phyloP scores from a whole-genome alignment of 2,888 invertebrate species.

The Drosophila anomelani region DNA sequence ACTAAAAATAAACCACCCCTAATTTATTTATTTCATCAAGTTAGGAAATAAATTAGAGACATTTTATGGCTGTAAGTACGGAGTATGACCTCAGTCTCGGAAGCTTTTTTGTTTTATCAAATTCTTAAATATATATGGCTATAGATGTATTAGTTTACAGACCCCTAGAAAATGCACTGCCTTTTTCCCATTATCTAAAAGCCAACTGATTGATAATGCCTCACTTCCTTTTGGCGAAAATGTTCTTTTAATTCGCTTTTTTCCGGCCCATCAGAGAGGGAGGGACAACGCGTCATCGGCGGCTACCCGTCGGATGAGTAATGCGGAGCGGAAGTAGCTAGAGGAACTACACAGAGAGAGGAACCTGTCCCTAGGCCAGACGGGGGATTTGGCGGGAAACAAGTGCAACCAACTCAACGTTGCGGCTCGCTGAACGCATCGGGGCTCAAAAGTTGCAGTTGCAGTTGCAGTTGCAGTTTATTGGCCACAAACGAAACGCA shows the following conservation, averaged over 20 bases:
- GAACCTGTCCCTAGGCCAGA: slow-evolving; percentile 24
- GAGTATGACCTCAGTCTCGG: background rate
- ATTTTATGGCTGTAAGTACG: background rate
- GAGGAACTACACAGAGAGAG: slow-evolving; percentile 27
- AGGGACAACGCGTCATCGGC: slow-evolving; percentile 67
- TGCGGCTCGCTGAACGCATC: slow-evolving; percentile 72
- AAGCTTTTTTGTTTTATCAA: slow-evolving; percentile 3
- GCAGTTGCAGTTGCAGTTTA: slow-evolving; percentile 75
- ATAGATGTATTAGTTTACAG: slow-evolving; percentile 19
- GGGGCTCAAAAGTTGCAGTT: slow-evolving; percentile 49
- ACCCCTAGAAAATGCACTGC: slow-evolving; percentile 15
- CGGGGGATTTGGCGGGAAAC: slow-evolving; percentile 23
- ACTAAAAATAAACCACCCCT: background rate
- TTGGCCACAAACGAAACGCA: slow-evolving; percentile 67
- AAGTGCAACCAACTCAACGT: slow-evolving; percentile 58
- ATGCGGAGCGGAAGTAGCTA: slow-evolving; percentile 51
- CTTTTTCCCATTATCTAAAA: slow-evolving; percentile 30
- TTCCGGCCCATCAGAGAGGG: slow-evolving; percentile 3
- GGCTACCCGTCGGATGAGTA: slow-evolving; percentile 41
- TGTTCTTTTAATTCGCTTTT: slow-evolving; percentile 40
- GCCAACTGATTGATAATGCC: slow-evolving; percentile 64
- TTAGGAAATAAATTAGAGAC: background rate
- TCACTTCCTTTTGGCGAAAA: slow-evolving; percentile 64
- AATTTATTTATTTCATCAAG: background rate
- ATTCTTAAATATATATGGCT: slow-evolving; percentile 8